These are phyloP conservation scores for Halcyon chelicuti DNA, from an alignment of 2,797 vertebrate species.

Conservation along the genomic window DNA sequence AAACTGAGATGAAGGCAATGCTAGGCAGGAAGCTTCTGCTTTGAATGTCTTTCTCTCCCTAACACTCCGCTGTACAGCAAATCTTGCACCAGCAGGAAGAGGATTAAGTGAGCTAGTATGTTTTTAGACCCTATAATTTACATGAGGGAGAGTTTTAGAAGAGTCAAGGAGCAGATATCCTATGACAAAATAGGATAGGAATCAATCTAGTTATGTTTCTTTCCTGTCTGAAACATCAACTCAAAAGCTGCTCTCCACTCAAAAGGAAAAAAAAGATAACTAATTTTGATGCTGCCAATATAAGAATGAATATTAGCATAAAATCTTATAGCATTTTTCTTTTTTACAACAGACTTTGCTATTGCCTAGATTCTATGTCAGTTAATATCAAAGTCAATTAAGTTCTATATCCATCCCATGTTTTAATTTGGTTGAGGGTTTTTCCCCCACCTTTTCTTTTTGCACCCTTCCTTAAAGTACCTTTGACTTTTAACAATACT, in stretches of 20 bases:
- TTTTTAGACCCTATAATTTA: neutral
- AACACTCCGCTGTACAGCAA: neutral
- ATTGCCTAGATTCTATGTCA: neutral
- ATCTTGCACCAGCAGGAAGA: neutral
- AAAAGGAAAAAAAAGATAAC: neutral
- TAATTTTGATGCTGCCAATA: neutral
- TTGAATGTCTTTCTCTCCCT: neutral
- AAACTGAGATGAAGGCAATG: neutral
- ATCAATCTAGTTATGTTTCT: neutral
- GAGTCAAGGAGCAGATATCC: neutral
- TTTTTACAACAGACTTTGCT: neutral
- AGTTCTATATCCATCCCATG: neutral
- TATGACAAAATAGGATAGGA: neutral
- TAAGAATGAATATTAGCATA: neutral
- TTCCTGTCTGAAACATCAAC: neutral
- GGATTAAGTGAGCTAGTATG: accelerated
- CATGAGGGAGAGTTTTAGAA: neutral
- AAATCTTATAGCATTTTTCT: neutral
- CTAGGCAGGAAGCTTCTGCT: neutral
- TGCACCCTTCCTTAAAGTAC: neutral
- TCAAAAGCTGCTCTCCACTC: neutral
- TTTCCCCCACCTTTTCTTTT: neutral
- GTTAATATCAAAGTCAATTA: neutral
- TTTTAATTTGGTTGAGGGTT: accelerated
- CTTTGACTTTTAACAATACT: neutral